Base-by-base conservation (phyloP, 2,113 vertebrate genomes). In the Scartelaos histophorus region DNA sequence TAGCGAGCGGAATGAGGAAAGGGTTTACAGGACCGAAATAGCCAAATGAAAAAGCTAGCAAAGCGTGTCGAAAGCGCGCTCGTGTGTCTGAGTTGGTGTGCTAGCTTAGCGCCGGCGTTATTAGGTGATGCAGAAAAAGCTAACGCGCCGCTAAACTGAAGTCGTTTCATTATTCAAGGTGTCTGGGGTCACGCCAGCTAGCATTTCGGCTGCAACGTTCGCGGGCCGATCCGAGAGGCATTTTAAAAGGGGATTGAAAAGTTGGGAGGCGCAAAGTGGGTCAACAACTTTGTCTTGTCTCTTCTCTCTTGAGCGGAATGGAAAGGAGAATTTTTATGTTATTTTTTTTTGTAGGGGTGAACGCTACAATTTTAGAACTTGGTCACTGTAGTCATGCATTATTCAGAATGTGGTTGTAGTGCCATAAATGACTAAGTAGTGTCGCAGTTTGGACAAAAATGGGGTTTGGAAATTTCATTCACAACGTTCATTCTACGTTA, bases 231-330 rank as follows among this genome's bases (percentile, higher is more conserved):
- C 73, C 81, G 66, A 38, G 67, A 78, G 60, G 69, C 46, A 74
- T 72, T 77, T 79, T 79, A 25, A 84, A 89, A 84, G 71, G 76
- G 81, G 79, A 89, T 91, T 87, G 57, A 82, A 92, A 92, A 82
- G 88, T 85, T 83, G 70, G 83, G 78, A 88, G 79, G 67, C 73
- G 54, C 47, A 77, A 92, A 90, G 82, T 92, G 88, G 92, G 90
- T 93, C 90, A 91, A 66, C 82, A 85, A 87, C 84, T 87, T 88
- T 75, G 65, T 71, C 73, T 74, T 46, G 53, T 65, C 78, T 82
- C 71, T 60, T 49, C 62, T 66, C 66, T 45, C 58, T 61, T 25
- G 7, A 38, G 29, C 43, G 61, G 34, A n/a, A 21, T 64, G 34
- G 61, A 64, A 13, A 11, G 34, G 19, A 43, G 61, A 11, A 13